Evolutionary conservation across 2,888 invertebrate genomes (phyloP).

Genomic region (Bellardia bayeri): DNA sequence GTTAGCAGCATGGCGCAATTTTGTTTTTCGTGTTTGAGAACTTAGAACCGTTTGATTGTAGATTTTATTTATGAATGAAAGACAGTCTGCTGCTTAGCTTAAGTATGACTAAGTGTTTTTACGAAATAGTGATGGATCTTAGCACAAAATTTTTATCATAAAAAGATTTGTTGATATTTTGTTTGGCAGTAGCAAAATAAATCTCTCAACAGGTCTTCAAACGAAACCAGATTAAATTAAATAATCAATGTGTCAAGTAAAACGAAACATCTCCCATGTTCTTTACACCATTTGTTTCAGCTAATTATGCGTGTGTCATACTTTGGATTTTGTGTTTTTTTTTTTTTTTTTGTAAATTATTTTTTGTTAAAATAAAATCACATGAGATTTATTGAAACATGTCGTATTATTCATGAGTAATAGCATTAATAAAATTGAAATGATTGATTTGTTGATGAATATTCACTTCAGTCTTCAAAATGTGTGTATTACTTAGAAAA

Average conservation of each 20-base stretch:
- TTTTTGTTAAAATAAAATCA: not conserved
- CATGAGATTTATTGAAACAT: not conserved
- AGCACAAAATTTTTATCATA: not conserved
- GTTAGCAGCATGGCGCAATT: constrained; percentile 21
- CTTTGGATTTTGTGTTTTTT: not conserved
- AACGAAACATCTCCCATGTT: not conserved
- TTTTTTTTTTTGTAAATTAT: not conserved
- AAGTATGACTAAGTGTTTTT: not conserved
- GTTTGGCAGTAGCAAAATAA: not conserved
- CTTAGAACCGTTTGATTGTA: not conserved
- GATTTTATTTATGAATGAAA: not conserved
- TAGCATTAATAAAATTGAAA: not conserved
- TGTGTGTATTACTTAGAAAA: too few species aligned
- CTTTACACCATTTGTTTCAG: not conserved
- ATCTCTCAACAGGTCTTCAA: not conserved
- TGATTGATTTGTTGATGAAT: not conserved
- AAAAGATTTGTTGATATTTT: not conserved
- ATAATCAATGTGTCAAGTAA: not conserved
- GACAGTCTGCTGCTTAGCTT: not conserved
- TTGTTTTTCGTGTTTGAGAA: not conserved
- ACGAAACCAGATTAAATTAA: too few species aligned
- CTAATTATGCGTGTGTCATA: not conserved
- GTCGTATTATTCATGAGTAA: not conserved
- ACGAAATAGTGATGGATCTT: not conserved
- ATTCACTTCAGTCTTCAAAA: too few species aligned